Evolutionary conservation across 2,797 vertebrate species (phyloP), one percentile per base, ranked within the genome.

Genomic region (Carapus acus): DNA sequence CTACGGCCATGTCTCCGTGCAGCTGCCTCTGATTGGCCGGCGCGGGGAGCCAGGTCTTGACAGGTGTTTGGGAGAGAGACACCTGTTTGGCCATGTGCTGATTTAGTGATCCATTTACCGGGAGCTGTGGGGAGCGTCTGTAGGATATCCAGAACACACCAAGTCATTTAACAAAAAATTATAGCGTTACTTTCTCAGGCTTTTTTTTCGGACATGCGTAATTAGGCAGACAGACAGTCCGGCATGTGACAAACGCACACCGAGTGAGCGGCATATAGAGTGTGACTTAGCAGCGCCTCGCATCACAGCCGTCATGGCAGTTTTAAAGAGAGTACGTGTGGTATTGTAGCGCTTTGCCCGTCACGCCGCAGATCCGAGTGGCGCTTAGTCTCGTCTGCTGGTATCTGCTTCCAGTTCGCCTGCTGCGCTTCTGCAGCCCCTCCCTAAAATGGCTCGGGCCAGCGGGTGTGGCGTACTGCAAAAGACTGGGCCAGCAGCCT

Each of bases 71-170:
- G 81, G 78, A 86, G 76, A 82, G 59, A 56, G 80, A 81, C 88
- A 89, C 86, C 86, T 89, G 86, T 86, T 88, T 76, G 76, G 83
- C 87, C 84, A 86, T 89, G 86, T 88, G 86, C 81, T 88, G 83
- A 81, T 85, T 85, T 83, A 83, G 80, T 86, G 86, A 87, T 88
- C 86, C 83, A 77, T 88, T 88, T 88, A 87, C 80, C 78, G 58
- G 66, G 74, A 85, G 76, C 85, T 71, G 80, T 80, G 58, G 82
- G 84, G 76, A 71, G 76, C 55, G 47, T 81, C 85, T 69, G 80
- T 72, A 71, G 86, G 83, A 83, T 65, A 59, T 43, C 58, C 37
- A 52, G 42, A 73, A 81, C 70, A 79, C 73, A 83, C 82, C 83
- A 87, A 88, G 80, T 82, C 73, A 81, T 87, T 88, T 78, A 82